Evolutionary conservation across 2,888 invertebrate genomes (phyloP).

Genomic region (Lampropteryx suffumata): DNA sequence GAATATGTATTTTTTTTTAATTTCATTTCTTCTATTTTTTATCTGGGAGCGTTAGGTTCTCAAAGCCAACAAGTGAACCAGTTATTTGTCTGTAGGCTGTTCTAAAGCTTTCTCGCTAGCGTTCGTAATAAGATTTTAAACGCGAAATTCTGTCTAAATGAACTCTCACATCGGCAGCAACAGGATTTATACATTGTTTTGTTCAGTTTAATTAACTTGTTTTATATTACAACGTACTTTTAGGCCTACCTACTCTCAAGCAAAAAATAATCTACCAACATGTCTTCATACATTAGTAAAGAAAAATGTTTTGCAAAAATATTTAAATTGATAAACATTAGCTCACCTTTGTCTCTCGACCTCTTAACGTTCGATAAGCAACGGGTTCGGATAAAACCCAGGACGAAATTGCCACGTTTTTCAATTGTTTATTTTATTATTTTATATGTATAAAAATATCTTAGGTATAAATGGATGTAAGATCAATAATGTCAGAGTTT

Average conservation of each 20-base stretch:
- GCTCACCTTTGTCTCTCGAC: constrained; percentile 8
- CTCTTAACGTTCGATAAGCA: constrained; percentile 5
- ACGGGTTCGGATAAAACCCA: neutral
- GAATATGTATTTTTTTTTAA: too few species aligned
- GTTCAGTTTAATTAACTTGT: constrained; percentile 38
- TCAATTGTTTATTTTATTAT: neutral
- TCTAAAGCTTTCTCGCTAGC: constrained; percentile 34
- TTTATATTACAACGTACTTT: constrained; percentile 15
- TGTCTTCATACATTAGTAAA: too few species aligned
- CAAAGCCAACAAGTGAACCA: neutral
- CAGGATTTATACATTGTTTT: constrained; percentile 41
- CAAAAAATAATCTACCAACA: too few species aligned
- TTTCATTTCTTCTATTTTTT: too few species aligned
- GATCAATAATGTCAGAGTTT: too few species aligned
- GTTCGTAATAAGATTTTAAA: constrained; percentile 71
- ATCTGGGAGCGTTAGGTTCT: too few species aligned
- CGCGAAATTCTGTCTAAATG: constrained; percentile 64
- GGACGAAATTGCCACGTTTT: neutral
- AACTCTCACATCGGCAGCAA: constrained; percentile 50
- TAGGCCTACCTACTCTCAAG: too few species aligned
- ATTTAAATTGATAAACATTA: neutral
- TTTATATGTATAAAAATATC: too few species aligned
- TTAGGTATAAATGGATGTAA: too few species aligned
- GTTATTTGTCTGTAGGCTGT: constrained; percentile 1
- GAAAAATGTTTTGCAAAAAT: too few species aligned